Evolutionary conservation across 2,113 vertebrate species (phyloP), one percentile per base, ranked within the genome.

Genomic region (Pseudolaguvia tuberculata): DNA sequence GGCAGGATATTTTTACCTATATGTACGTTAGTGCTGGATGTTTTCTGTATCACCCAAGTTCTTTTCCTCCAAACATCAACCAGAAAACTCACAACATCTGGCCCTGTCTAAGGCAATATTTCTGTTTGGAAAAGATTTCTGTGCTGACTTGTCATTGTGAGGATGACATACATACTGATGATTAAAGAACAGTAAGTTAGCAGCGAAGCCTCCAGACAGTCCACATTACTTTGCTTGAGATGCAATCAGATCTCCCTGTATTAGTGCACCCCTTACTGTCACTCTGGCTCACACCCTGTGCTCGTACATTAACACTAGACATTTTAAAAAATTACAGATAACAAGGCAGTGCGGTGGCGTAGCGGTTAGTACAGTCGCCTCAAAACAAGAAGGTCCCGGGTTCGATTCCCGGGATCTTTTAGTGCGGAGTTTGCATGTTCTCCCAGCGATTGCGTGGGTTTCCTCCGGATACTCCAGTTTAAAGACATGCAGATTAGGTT

Each of bases 111-210:
- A 55, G 58, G 31, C 14, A 77, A 53, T 35, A 23, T 68, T 68
- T 35, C 14, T 1, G 12, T 4, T 12, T 35, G 23, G 15, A 63
- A 72, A 81, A 53, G 78, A 61, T 56, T 78, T 57, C 77, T 87
- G 86, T 68, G 74, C 86, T 84, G 87, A 80, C 80, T 68, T 81
- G 81, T 85, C 81, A 84, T 86, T 83, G 85, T 75, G 73, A 80
- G 80, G 77, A 81, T 74, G 79, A 89, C 87, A 88, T 73, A 71
- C 86, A 78, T 76, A 86, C 84, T 86, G 79, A 83, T 83, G 88
- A 84, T 90, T 84, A 87, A 85, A 86, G 5, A n/a, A 42, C 39
- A 42, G 39, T 79, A 83, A 83, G 84, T 72, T 88, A 76, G 80
- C 84, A 50, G 51, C 79, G 79, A 84, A 78, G 81, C 80, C 84